phyloP scores from a whole-genome alignment of 2,888 invertebrate genomes.

The Archaeoteleia sp. region DNA sequence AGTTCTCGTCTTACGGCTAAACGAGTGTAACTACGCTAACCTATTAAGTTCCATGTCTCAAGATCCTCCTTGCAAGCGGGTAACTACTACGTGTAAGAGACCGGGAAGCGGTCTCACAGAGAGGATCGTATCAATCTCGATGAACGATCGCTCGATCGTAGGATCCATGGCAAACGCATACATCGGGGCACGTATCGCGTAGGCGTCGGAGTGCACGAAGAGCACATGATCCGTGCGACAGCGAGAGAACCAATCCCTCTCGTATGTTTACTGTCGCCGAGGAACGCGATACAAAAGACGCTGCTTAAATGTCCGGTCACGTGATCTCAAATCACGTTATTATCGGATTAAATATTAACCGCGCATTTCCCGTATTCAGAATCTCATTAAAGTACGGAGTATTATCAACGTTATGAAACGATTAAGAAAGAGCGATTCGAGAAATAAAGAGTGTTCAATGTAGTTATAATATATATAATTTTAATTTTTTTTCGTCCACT shows the following conservation, averaged over 20 bases:
- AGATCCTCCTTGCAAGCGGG: conserved; percentile 33
- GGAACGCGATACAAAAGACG: conserved; percentile 25
- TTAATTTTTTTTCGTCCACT: too few species aligned
- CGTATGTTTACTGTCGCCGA: conserved; percentile 36
- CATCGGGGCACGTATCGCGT: conserved; percentile 13
- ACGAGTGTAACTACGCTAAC: conserved; percentile 40
- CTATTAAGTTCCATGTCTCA: conserved; percentile 36
- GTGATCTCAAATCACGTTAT: not conserved
- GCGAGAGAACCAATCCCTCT: conserved; percentile 39
- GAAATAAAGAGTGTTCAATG: too few species aligned
- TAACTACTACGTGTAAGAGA: conserved; percentile 22
- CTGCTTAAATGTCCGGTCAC: conserved; percentile 18
- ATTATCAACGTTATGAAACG: too few species aligned
- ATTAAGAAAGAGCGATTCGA: too few species aligned
- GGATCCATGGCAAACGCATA: conserved; percentile 35
- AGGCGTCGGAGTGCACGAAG: conserved; percentile 23
- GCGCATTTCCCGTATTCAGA: too few species aligned
- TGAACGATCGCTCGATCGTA: conserved; percentile 41
- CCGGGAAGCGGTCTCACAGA: conserved; percentile 7
- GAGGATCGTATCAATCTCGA: conserved; percentile 42
- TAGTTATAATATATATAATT: too few species aligned
- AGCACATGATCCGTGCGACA: conserved; percentile 25
- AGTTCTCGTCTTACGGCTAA: conserved; percentile 31
- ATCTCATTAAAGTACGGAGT: too few species aligned
- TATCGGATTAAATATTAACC: too few species aligned